Percentiles rank a stretch among this genome's conserved stretches.
Evolutionary conservation across 2,113 vertebrate species (phyloP).

Genomic region (Rhynchopsitta pachyrhyncha): DNA sequence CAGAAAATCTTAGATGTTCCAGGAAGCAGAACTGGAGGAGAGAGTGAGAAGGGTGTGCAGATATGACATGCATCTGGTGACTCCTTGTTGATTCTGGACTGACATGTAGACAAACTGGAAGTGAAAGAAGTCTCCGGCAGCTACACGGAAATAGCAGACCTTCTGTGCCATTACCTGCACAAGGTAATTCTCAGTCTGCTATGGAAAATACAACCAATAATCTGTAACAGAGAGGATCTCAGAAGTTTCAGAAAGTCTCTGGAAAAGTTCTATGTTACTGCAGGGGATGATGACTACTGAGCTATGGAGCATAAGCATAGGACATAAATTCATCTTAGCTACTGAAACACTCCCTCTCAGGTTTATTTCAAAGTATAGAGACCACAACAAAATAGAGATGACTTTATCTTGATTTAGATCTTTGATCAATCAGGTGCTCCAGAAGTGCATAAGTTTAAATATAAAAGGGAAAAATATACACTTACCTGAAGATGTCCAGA

Average conservation of each 20-base stretch:
- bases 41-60: accelerated
- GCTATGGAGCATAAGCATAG: not conserved
- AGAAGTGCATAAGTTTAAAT: not conserved
- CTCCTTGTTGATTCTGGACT: not conserved
- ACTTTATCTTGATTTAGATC: not conserved
- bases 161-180: not conserved
- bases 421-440: not conserved
- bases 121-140: not conserved
- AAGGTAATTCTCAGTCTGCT: not conserved
- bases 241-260: not conserved
- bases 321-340: not conserved
- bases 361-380: not conserved
- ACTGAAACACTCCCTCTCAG: not conserved
- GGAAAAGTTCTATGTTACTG: not conserved
- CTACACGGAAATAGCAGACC: not conserved
- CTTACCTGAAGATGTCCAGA: not conserved
- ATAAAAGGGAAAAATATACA: not conserved
- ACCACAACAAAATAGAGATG: not conserved
- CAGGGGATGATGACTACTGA: not conserved
- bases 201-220: not conserved
- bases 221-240: not conserved
- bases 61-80: not conserved
- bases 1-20: not conserved
- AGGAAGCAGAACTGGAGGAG: not conserved
- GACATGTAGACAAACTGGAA: not conserved